phyloP scores from a whole-genome alignment of 23 tunicate species.

The Oikopleura dioica region DNA sequence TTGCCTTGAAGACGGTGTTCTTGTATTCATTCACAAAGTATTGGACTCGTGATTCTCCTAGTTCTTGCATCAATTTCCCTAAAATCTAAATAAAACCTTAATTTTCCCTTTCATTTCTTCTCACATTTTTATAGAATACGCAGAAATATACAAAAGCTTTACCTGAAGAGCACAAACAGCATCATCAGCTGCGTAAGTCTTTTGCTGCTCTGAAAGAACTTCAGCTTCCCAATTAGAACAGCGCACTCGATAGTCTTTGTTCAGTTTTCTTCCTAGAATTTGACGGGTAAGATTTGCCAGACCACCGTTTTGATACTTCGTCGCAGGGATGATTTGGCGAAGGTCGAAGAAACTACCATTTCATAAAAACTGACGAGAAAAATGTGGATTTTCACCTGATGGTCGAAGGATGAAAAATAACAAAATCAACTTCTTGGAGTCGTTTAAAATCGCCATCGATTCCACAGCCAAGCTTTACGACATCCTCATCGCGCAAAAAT shows the following conservation, averaged over 20 bases:
- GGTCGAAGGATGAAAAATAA: background rate
- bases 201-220: background rate
- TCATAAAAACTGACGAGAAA: background rate
- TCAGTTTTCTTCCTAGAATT: background rate
- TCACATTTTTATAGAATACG: too few relatives aligned
- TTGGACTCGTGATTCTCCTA: too few relatives aligned
- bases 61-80: too few relatives aligned
- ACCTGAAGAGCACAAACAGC: too few relatives aligned
- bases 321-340: too few relatives aligned
- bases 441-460: constrained; percentile 3
- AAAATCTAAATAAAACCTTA: too few relatives aligned
- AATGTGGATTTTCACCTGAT: background rate
- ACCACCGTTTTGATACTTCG: background rate
- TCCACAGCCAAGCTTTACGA: background rate
- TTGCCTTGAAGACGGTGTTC: background rate
- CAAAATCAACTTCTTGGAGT: background rate
- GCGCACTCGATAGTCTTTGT: constrained; percentile 4
- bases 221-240: constrained; percentile 2
- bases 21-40: too few relatives aligned
- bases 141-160: too few relatives aligned
- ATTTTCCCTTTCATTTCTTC: too few relatives aligned
- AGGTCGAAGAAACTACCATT: too few relatives aligned
- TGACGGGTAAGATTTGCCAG: background rate
- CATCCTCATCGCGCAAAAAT: background rate
- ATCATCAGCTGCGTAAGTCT: background rate